Evolutionary conservation across 2,888 invertebrate species (phyloP).

Genomic region (Cenopis cana): DNA sequence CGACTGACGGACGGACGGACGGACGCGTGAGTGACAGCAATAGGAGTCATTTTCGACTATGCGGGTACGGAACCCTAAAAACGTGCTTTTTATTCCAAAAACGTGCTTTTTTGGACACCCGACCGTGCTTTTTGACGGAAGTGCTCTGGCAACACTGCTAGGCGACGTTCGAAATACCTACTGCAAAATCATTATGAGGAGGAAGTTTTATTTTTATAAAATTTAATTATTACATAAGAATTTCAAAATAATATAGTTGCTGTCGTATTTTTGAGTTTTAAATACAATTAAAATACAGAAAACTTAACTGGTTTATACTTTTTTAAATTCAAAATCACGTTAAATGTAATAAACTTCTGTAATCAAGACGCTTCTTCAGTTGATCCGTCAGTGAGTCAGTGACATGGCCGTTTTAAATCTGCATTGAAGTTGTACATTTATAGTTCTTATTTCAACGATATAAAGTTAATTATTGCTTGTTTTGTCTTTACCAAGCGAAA

Average conservation of each 20-base stretch:
- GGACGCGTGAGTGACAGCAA: no score
- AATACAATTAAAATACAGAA: neutral
- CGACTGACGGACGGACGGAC: no score
- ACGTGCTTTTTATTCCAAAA: no score
- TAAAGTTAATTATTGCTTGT: slow-evolving; percentile 5
- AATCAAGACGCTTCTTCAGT: neutral
- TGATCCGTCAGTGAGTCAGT: slow-evolving; percentile 2
- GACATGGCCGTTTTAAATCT: neutral
- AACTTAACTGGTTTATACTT: no score
- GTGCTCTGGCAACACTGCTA: no score
- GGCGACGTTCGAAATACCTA: neutral
- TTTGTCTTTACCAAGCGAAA: neutral
- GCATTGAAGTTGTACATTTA: neutral
- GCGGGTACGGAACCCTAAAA: no score
- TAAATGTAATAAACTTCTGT: neutral
- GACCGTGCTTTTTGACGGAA: no score
- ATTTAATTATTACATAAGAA: neutral
- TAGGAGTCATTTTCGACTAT: no score
- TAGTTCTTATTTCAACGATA: neutral
- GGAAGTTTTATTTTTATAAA: neutral
- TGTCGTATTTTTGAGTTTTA: neutral
- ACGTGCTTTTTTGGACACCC: no score
- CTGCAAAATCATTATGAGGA: neutral
- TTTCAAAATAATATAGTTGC: neutral
- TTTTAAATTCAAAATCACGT: neutral